Base-by-base conservation (phyloP, 2,888 invertebrate species). In the Melieria omissa region DNA sequence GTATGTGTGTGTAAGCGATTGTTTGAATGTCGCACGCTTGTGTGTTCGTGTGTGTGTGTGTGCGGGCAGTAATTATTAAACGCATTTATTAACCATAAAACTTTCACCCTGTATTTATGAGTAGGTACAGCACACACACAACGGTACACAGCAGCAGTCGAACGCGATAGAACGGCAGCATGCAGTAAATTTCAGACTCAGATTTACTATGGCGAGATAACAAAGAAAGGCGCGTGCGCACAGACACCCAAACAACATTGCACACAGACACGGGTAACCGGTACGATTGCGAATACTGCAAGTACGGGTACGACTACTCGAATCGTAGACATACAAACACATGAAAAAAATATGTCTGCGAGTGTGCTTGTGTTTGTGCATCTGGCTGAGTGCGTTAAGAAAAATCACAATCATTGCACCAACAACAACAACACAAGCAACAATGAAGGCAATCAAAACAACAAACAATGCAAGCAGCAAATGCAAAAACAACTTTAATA, bases 401-500 rank as follows among this genome's bases (percentile, higher is more conserved):
- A 14, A 14, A 57, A 16, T 14, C 16, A 57, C 5, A 4, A 29
- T 16, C 9, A 57, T 16, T 57, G 29, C 29, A 57, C 29, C 29
- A 29, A 29, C 29, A 29, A 57, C 29, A 57, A 57, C 9, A 57
- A 14, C 29, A 14, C n/a, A 8, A 8, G 29, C 77, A 75, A 74
- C 68, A 55, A 73, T 73, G 60, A 71, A 49, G 63, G 62, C 60
- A 64, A n/a, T 14, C 1, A 65, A 65, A 72, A 64, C 73, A 73
- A 60, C 70, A 68, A 73, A 29, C 29, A 29, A 29, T 29, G 29
- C 2, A 29, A 29, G 29, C 29, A 29, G 29, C 29, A 29, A 29
- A 29, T 29, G 29, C 29, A 29, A 29, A 2, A 29, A 29, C 29
- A 29, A 29, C 29, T 29, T 29, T 29, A 29, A 29, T 29, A 29